Percentiles rank a stretch among this genome's conserved stretches.
Evolutionary conservation across 2,797 vertebrate species (phyloP).

Genomic region (Xiphorhynchus erythropygius): DNA sequence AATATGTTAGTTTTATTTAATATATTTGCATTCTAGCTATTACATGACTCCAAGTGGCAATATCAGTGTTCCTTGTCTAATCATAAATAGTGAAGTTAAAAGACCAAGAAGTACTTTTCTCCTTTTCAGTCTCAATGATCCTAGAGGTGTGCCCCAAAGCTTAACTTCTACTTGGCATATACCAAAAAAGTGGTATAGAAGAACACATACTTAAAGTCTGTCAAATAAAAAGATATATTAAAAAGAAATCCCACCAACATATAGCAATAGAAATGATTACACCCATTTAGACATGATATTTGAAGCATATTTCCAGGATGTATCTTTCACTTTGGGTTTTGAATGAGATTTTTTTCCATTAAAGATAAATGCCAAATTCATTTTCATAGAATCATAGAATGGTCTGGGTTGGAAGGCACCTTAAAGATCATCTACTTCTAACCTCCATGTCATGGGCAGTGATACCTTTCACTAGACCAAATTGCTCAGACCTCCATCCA

Average conservation of each 20-base stretch:
- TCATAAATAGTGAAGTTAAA: background rate
- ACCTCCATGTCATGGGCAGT: background rate
- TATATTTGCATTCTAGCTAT: background rate
- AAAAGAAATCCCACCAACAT: background rate
- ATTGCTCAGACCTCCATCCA: background rate
- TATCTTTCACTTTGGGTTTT: background rate
- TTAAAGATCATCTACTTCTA: background rate
- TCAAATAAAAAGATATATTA: background rate
- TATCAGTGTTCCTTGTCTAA: background rate
- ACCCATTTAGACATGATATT: background rate
- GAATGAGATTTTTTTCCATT: background rate
- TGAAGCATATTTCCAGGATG: background rate
- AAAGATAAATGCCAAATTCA: background rate
- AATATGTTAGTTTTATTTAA: background rate
- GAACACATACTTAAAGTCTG: background rate
- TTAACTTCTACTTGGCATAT: background rate
- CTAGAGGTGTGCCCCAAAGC: background rate
- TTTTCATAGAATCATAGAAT: background rate
- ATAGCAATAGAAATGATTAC: background rate
- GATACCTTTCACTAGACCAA: background rate
- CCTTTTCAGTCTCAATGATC: background rate
- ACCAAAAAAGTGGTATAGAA: background rate
- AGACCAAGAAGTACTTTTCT: background rate
- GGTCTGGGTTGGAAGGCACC: background rate
- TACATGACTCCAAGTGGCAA: background rate